These are phyloP conservation scores for Mionectes olivaceus DNA, from an alignment of 2,797 vertebrate genomes.

Conservation along the genomic window DNA sequence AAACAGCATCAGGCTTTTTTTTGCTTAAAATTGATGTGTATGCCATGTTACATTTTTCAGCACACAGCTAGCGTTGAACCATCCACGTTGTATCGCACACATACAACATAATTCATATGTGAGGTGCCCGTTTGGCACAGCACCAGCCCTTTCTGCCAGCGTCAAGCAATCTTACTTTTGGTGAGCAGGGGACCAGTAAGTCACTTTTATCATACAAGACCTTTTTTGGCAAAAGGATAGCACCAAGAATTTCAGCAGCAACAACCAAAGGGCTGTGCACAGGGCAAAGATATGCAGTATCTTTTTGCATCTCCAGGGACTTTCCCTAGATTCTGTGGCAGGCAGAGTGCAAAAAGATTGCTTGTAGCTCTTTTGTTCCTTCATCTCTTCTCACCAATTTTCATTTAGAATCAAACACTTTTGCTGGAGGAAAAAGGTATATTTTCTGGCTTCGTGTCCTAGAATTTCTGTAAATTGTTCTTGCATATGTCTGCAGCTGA, in stretches of 20 bases:
- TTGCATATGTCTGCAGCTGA: conserved; percentile 33
- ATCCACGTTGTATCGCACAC: background rate
- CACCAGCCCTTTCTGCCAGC: background rate
- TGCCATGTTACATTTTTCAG: background rate
- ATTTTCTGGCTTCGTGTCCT: conserved; percentile 4
- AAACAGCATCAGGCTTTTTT: background rate
- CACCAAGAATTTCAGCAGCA: conserved; percentile 60
- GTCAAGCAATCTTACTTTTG: background rate
- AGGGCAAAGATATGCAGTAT: conserved; percentile 43
- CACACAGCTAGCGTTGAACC: background rate
- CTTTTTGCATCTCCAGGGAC: conserved; percentile 57
- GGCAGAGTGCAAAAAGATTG: conserved; percentile 51
- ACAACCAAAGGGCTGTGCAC: conserved; percentile 34
- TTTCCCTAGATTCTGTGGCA: conserved; percentile 66
- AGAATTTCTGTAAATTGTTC: conserved; percentile 62
- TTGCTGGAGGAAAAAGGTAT: conserved; percentile 31
- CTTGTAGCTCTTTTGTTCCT: conserved; percentile 63
- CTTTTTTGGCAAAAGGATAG: conserved; percentile 46
- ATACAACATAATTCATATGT: background rate
- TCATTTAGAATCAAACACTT: conserved; percentile 64
- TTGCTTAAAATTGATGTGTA: background rate
- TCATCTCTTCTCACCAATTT: conserved; percentile 63
- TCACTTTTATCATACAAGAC: background rate
- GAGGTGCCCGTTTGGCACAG: background rate
- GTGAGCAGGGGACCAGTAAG: conserved; percentile 9